Percentiles rank a stretch among this genome's conserved stretches.
phyloP scores from a whole-genome alignment of 37 sponge, comb jelly and placozoan species.

The Eunapius fragilis region DNA sequence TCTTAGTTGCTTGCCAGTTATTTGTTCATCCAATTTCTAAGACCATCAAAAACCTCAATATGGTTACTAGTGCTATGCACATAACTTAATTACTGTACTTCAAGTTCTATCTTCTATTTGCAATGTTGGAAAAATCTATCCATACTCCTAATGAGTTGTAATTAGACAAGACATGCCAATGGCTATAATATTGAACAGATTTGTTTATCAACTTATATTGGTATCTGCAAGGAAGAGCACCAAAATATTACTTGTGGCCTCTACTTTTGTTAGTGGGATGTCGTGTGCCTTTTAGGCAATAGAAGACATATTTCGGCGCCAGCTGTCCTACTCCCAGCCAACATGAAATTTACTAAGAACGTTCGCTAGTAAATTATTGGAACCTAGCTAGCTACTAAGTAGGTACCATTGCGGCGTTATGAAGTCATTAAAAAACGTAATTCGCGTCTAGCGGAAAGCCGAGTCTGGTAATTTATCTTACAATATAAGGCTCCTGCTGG shows the following conservation, averaged over 20 bases:
- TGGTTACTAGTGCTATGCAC: not conserved
- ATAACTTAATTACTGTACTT: no score
- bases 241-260: constrained; percentile 27
- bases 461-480: not conserved
- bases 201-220: constrained; percentile 17
- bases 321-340: constrained; percentile 35
- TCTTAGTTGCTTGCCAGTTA: constrained; percentile 23
- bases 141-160: no score
- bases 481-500: no score
- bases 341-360: constrained; percentile 57
- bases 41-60: constrained; percentile 26
- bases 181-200: not conserved
- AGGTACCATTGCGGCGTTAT: no score
- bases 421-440: no score
- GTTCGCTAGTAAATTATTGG: no score
- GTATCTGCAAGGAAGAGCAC: constrained; percentile 38
- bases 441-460: no score
- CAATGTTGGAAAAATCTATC: no score
- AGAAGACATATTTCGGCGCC: constrained; percentile 50
- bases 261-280: constrained; percentile 17
- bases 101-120: no score
- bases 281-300: constrained; percentile 22
- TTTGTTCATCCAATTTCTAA: constrained; percentile 35
- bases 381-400: no score
- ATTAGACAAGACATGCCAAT: not conserved